Evolutionary conservation across 2,113 vertebrate genomes (phyloP).

Genomic region (Tyto alba): DNA sequence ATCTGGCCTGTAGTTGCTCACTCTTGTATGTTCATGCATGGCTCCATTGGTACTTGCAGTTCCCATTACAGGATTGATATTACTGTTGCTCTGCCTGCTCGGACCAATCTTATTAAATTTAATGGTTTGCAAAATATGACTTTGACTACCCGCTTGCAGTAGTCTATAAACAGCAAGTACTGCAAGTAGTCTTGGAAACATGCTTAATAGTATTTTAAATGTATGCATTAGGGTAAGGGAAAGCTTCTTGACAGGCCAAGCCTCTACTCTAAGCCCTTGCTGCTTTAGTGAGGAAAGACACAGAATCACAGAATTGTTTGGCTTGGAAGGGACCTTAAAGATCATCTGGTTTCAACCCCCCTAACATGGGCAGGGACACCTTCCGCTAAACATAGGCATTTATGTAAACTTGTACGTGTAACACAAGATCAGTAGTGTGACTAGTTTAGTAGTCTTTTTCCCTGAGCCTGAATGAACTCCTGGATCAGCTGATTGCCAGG

Average conservation of each 20-base stretch:
- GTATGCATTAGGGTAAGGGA: background rate
- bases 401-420: accelerated
- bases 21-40: accelerated
- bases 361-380: no score
- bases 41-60: background rate
- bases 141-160: background rate
- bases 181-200: background rate
- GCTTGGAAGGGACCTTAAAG: no score
- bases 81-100: background rate
- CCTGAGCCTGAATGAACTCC: background rate
- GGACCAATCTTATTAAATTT: background rate
- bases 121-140: background rate
- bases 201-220: background rate
- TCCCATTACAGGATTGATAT: background rate
- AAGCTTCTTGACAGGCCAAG: background rate
- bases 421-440: background rate
- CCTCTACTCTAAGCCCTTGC: background rate
- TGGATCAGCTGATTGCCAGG: background rate
- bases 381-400: accelerated
- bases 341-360: no score
- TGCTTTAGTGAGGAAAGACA: accelerated
- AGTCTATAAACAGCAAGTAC: background rate
- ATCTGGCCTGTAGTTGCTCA: background rate
- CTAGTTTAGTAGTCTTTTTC: no score
- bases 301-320: no score